Evolutionary conservation across 2,113 vertebrate species (phyloP), one percentile per base, ranked within the genome.

Genomic region (Callochromis pleurospilus): DNA sequence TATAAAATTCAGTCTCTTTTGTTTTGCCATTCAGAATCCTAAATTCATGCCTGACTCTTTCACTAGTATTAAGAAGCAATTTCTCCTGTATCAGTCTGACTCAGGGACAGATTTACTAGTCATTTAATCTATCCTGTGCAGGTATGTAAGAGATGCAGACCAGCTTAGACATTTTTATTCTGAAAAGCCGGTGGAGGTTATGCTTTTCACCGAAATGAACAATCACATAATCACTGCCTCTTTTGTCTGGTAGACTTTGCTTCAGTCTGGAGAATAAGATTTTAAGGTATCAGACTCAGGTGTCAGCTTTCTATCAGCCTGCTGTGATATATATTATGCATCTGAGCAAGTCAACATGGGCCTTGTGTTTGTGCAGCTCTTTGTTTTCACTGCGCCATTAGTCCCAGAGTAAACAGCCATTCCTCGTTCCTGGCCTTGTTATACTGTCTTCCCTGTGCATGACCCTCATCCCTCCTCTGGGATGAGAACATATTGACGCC

Each of bases 201-300:
- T 65, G 80, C 83, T 86, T 89, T 58, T 89, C 49, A 68, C 75
- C 15, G 13, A 65, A 90, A 93, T 82, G 29, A 92, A 73, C 86
- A 80, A 85, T 83, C 83, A 62, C 70, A 70, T 54, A 86, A 84
- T 79, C 79, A 79, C 73, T 65, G 62, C 10, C 33, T 70, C 58
- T n/a, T n/a, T 82, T 84, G 58, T 82, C 79, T 87, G 70, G 42
- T 83, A 79, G 88, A 90, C 80, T 79, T 85, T 73, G n/a, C 42
- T 84, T 53, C 26, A 53, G 31, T 81, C 62, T 80, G 31, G 36
- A 47, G 56, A 86, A 55, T 21, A 60, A 68, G 40, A 90, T 82
- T 85, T 83, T 21, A 83, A 47, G 68, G 62, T 49, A 21, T 51
- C 80, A 68, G 75, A 83, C 45, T 80, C 58, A 26, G 10, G 73